Evolutionary conservation across 2,888 invertebrate species (phyloP).

Genomic region (Troides helena): DNA sequence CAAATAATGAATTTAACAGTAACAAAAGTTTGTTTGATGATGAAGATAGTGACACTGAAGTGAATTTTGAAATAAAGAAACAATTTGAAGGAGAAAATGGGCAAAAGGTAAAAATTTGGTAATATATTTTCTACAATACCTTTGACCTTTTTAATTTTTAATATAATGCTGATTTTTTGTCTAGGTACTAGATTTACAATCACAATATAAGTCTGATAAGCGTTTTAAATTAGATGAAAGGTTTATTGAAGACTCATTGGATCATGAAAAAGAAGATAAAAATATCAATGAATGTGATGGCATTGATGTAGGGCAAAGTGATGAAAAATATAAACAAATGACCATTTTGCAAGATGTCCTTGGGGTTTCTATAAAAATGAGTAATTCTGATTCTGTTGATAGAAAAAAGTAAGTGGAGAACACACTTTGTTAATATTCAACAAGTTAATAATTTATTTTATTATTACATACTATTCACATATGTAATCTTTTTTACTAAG

Average conservation of each 20-base stretch:
- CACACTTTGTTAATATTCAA: too few relatives aligned
- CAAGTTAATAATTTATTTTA: too few relatives aligned
- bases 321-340: conserved; percentile 77
- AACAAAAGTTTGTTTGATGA: conserved; percentile 69
- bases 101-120: conserved; percentile 69
- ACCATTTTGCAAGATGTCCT: conserved; percentile 79
- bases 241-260: conserved; percentile 81
- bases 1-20: conserved; percentile 25
- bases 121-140: conserved; percentile 9
- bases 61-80: conserved; percentile 82
- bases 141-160: not conserved
- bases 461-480: too few relatives aligned
- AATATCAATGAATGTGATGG: conserved; percentile 48
- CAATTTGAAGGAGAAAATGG: conserved; percentile 84
- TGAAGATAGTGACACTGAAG: conserved; percentile 75
- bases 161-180: conserved; percentile 11
- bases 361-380: conserved; percentile 66
- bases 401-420: conserved; percentile 56
- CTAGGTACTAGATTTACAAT: conserved; percentile 85
- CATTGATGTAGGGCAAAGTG: conserved; percentile 57
- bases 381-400: conserved; percentile 33
- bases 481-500: too few relatives aligned
- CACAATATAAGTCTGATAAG: conserved; percentile 86
- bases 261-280: conserved; percentile 59
- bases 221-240: conserved; percentile 87